phyloP scores from a whole-genome alignment of 2,113 vertebrate genomes.

The Trematocara nigrifrons region DNA sequence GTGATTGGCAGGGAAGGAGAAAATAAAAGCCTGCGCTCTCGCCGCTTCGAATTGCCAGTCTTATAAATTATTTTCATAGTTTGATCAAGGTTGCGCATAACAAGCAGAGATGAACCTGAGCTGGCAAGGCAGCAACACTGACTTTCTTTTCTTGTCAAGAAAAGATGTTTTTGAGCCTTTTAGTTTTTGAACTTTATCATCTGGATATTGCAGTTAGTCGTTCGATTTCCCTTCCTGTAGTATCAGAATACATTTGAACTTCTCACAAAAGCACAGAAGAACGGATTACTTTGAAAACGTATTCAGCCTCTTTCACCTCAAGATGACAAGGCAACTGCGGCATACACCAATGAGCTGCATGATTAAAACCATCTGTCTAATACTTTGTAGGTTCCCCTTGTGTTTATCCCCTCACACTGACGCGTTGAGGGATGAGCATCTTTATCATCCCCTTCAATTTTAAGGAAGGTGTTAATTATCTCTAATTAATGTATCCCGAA shows the following conservation, averaged over 20 bases:
- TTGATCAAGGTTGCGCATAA: conserved; percentile 16
- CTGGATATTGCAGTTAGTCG: background rate
- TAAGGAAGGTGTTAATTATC: background rate
- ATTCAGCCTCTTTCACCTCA: background rate
- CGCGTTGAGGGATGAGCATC: background rate
- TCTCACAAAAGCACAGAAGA: background rate
- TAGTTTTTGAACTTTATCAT: background rate
- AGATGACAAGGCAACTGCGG: background rate
- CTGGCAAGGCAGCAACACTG: background rate
- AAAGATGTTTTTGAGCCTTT: background rate
- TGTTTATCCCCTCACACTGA: background rate
- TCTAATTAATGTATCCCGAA: background rate
- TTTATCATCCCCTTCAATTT: background rate
- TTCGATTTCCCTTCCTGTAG: background rate
- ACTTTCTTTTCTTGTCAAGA: background rate
- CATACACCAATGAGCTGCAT: background rate
- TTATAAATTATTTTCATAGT: conserved; percentile 20
- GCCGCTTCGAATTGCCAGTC: background rate
- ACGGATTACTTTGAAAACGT: background rate
- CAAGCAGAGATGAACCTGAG: background rate
- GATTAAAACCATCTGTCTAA: background rate
- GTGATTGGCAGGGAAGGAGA: background rate
- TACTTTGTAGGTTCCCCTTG: background rate
- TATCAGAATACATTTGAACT: background rate
- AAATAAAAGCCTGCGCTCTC: background rate